Base-by-base conservation (phyloP, 1,140 invertebrate genomes). In the Leptoteleia sp. region DNA sequence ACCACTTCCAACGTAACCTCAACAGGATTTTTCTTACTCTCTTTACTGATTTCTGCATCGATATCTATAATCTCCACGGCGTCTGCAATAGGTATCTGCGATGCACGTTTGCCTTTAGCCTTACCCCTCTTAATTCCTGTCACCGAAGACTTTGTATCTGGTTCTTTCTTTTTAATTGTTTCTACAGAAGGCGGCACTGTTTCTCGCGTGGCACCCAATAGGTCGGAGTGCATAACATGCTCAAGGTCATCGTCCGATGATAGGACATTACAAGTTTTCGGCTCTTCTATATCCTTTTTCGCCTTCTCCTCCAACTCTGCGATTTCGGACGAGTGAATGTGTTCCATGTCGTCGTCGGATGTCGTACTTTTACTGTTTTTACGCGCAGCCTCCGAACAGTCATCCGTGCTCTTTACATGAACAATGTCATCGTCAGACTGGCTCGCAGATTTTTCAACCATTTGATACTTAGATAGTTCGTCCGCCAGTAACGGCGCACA, bases 331-430 rank as follows among this genome's bases (percentile, higher is more conserved):
- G 72, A 61, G 13, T 84, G 70, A 25, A 89, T 86, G 33, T 88
- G 87, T 19, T 89, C 89, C 5, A 89, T 42, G 25, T 90, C 88
- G 2, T 90, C 89, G 15, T 90, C 89, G 0, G 89, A 89, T 12
- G 83, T 85, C 0, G 81, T 83, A 45, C 83, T 85, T 31, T 88
- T 89, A 16, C 86, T 88, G 9, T 65, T 81, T 35, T 88, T 88
- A 7, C 85, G 80, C 9, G 27, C 12, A 12, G 47, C 8, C 0
- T 76, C 76, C 0, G 38, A 8, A 27, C 65, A 40, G 15, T 83
- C 68, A 3, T 79, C 81, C 1, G 73, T 67, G 8, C 47, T 79
- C n/a, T 85, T 81, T 0, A 87, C 82, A n/a, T 87, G 86, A 12
- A 86, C 86, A 4, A 87, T 84, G 9, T 88, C 86, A 8, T 89